Conservation (phyloP, 1,140 invertebrate genomes). For the Eciton burchellii region DNA sequence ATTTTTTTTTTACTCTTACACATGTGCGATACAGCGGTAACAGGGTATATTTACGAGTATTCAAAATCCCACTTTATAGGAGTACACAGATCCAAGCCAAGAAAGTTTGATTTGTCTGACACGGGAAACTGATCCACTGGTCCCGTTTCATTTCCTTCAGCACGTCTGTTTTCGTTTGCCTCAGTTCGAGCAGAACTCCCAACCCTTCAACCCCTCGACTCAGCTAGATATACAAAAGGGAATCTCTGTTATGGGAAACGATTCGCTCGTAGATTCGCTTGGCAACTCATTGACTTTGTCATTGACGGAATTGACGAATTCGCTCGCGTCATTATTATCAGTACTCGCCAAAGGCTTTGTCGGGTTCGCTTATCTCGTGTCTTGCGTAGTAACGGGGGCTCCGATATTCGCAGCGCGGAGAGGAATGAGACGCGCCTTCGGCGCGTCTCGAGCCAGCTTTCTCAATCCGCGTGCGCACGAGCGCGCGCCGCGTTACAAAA, state of each 20-base stretch:
- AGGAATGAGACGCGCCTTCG: slow-evolving; percentile 2
- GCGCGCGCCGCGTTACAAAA: slow-evolving; percentile 36
- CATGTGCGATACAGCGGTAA: too few species aligned
- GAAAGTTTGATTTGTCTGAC: too few species aligned
- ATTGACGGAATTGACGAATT: background rate
- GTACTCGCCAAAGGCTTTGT: background rate
- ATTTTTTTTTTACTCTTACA: too few species aligned
- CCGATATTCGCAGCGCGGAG: background rate
- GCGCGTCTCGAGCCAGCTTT: background rate
- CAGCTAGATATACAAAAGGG: background rate
- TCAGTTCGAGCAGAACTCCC: too few species aligned
- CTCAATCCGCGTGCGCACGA: slow-evolving; percentile 23
- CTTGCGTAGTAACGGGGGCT: background rate
- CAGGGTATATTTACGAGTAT: too few species aligned
- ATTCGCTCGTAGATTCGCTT: background rate
- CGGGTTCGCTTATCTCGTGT: slow-evolving; percentile 28
- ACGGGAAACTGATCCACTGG: too few species aligned
- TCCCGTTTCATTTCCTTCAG: too few species aligned
- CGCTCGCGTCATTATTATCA: slow-evolving; percentile 15
- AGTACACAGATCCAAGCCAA: too few species aligned
- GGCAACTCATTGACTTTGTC: background rate
- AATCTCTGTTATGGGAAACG: background rate
- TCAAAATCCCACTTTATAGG: too few species aligned
- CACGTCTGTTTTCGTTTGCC: too few species aligned
- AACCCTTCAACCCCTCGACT: too few species aligned